phyloP scores from a whole-genome alignment of 1,140 invertebrate genomes.

The Drosophila kurseongensis region DNA sequence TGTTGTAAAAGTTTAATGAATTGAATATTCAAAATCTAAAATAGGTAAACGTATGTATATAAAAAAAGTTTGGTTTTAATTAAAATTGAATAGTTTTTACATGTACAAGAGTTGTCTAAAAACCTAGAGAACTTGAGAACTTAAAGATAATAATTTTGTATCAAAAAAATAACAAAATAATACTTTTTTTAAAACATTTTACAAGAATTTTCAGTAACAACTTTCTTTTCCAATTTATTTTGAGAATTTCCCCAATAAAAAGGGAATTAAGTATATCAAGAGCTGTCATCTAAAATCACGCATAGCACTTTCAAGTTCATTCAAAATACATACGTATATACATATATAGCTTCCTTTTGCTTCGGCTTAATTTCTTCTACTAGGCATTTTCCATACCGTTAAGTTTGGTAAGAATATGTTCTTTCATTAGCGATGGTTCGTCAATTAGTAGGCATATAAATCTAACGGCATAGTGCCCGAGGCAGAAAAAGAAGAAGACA shows the following conservation, averaged over 20 bases:
- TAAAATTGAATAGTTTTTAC: too few relatives aligned
- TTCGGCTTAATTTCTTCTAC: slow-evolving; percentile 1
- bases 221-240: neutral
- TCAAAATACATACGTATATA: slow-evolving; percentile 16
- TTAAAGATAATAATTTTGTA: too few relatives aligned
- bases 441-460: slow-evolving; percentile 69
- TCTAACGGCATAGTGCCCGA: slow-evolving; percentile 59
- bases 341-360: neutral
- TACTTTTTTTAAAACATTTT: too few relatives aligned
- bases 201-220: neutral
- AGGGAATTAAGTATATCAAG: slow-evolving; percentile 24
- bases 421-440: slow-evolving; percentile 64
- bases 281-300: slow-evolving; percentile 20
- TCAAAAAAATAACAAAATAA: too few relatives aligned
- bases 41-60: too few relatives aligned
- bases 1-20: neutral
- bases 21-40: too few relatives aligned
- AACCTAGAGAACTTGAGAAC: too few relatives aligned
- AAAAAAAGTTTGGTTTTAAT: too few relatives aligned
- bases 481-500: slow-evolving; percentile 21
- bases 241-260: slow-evolving; percentile 1
- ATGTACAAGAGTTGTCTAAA: too few relatives aligned
- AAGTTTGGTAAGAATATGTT: slow-evolving; percentile 62
- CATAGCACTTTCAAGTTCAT: slow-evolving; percentile 52
- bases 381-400: slow-evolving; percentile 64